Percentiles rank a stretch among this genome's conserved stretches.
Evolutionary conservation across 2,888 invertebrate genomes (phyloP).

Genomic region (Nemotelus pantherinus): DNA sequence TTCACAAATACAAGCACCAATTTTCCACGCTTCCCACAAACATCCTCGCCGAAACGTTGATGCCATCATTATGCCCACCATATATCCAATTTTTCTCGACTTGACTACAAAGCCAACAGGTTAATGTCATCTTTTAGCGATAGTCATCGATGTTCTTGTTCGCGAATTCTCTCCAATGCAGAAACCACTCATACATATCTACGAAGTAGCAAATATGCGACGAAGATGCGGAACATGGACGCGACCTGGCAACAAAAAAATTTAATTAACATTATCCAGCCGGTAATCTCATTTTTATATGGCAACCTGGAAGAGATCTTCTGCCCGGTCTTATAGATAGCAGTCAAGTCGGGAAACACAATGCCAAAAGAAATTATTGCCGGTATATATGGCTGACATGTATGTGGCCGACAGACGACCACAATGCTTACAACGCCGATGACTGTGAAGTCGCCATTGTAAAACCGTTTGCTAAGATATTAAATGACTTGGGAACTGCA

Average conservation of each 20-base stretch:
- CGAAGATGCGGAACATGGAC: constrained; percentile 15
- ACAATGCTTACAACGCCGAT: constrained; percentile 34
- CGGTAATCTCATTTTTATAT: constrained; percentile 45
- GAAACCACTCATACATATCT: constrained; percentile 3
- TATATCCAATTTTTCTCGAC: no score
- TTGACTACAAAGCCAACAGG: neutral
- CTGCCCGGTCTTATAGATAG: constrained; percentile 32
- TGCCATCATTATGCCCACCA: no score
- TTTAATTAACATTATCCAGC: constrained; percentile 46
- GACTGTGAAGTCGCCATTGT: constrained; percentile 29
- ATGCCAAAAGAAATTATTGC: constrained; percentile 44
- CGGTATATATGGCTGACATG: constrained; percentile 44
- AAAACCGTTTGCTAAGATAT: constrained; percentile 30
- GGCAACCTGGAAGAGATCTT: constrained; percentile 41
- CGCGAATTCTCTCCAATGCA: constrained; percentile 14
- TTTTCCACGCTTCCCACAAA: no score
- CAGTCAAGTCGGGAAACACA: constrained; percentile 30
- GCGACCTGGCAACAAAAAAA: constrained; percentile 39
- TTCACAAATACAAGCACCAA: no score
- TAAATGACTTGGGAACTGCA: constrained; percentile 30
- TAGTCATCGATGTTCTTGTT: constrained; percentile 7
- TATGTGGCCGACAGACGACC: constrained; percentile 42
- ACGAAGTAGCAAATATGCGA: constrained; percentile 24
- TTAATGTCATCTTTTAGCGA: constrained; percentile 26
- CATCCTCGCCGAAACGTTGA: no score